Base-by-base conservation (phyloP, 1,140 invertebrate species). In the Heliconius himera region DNA sequence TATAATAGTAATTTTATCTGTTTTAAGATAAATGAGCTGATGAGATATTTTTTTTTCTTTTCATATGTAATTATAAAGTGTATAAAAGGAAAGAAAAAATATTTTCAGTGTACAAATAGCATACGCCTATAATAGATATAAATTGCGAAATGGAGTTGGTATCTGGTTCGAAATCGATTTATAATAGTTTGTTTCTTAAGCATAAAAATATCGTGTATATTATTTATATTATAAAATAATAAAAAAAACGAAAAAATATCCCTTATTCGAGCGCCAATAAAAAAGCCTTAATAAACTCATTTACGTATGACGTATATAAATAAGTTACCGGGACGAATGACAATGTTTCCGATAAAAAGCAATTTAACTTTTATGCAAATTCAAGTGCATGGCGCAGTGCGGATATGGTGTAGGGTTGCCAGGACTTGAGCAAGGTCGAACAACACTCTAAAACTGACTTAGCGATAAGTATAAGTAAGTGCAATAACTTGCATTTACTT, bases 331-430 rank as follows among this genome's bases (percentile, higher is more conserved):
- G 9, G 1, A 26, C 26, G 3, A 3, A 66, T 66, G 26, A 66
- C 60, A 66, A 66, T 66, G 26, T 26, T 66, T 29, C 22, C 60
- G 60, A 66, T 66, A 66, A 66, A 66, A 66, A 51, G 60, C 8
- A 66, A 66, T 66, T 66, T 66, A 66, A 66, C 60, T 66, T 66
- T 66, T 66, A 66, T 66, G 60, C 60, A 66, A 66, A 66, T 66
- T 66, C 60, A 66, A 66, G 11, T 66, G 60, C 60, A 66, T 66
- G n/a, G 60, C 60, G 60, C 60, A 66, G 60, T 66, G 60, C 60
- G 60, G 60, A 66, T 66, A 66, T 66, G 60, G n/a, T 66, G 60
- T 29, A 66, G 60, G 60, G 60, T 29, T 66, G 60, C 26, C 60
- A 66, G 60, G 60, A 66, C 60, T 29, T 29, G 60, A 16, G 22